Evolutionary conservation across 2,888 invertebrate species (phyloP).

Genomic region (Lepidochitona cinerea): DNA sequence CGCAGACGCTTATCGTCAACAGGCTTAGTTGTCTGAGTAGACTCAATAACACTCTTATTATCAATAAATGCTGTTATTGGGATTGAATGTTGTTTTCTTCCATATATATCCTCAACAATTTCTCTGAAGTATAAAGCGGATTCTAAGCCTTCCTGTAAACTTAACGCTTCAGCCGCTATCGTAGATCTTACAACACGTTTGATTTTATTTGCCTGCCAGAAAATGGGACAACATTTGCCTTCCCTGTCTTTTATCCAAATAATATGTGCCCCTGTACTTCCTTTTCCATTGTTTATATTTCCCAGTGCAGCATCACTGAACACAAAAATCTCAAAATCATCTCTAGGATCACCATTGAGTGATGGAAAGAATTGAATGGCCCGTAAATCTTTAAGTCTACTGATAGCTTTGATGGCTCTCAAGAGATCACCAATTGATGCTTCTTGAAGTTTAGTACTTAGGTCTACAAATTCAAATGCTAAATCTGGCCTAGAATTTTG

Average conservation of each 20-base stretch:
- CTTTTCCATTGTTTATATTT: constrained; percentile 30
- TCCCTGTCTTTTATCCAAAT: constrained; percentile 23
- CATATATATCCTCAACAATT: background rate
- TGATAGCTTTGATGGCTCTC: background rate
- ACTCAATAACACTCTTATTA: too few species aligned
- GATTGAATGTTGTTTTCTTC: too few species aligned
- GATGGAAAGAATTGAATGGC: too few species aligned
- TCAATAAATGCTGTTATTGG: too few species aligned
- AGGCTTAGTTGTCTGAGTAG: background rate
- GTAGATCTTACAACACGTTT: constrained; percentile 30
- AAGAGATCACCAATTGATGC: constrained; percentile 18
- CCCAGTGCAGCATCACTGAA: constrained; percentile 33
- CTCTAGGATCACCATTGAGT: constrained; percentile 3
- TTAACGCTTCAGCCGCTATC: constrained; percentile 32
- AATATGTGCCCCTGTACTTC: constrained; percentile 27
- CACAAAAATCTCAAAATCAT: too few species aligned
- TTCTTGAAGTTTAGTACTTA: constrained; percentile 27
- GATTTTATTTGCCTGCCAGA: constrained; percentile 32
- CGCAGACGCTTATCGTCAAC: background rate
- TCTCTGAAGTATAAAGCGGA: background rate
- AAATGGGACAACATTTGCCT: constrained; percentile 25
- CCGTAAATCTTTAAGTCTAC: too few species aligned
- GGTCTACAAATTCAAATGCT: constrained; percentile 26
- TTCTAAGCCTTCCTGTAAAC: constrained; percentile 21
- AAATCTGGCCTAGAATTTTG: too few species aligned